Evolutionary conservation across 2,797 vertebrate species (phyloP), one percentile per base, ranked within the genome.

Genomic region (Sebastes cheni): DNA sequence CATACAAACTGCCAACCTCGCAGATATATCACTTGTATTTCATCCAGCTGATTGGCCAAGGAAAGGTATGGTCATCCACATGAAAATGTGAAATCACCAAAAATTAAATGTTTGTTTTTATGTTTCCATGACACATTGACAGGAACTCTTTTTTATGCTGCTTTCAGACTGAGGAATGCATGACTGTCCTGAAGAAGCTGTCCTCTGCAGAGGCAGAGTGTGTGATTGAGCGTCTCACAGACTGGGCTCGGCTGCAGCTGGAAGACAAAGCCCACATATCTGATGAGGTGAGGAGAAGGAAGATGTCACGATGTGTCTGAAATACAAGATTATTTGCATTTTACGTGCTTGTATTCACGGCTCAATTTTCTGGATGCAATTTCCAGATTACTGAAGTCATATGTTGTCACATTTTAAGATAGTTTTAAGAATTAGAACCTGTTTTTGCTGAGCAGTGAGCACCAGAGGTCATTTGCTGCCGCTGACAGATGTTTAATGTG

Each of bases 1-100:
- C 96, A 0, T 98, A 98, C 85, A 95, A 96, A 87, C 81, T 99
- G 62, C 91, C 97, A 52, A 88, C 94, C 2, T 94, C 95, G 2
- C 96, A 98, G 75, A 96, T 98, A 67, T 95, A 97, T 82, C 93
- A 96, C 69, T 88, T 98, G 65, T 95, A 96, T 91, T 91, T 98
- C 80, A 93, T 97, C 64, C 96, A 97, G 77, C 93, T 98, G 60
- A 95, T 98, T 22, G 91, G 95, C 59, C 95, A 92, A 79, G 93
- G 94, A 65, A 96, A 95, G 96, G 99, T 99, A 90, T 34, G 92
- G 32, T 58, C 42, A 27, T 36, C 1, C 1, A 12, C 4, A 5
- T 13, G 6, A 8, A 23, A 55, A 62, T 20, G 13, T 64, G 20
- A 25, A 27, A 18, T 61, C 2, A 6, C 14, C 12, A 7, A 20